These are phyloP conservation scores for Bryconaethiops microstoma DNA, from an alignment of 2,797 vertebrate species.

Conservation along the genomic window DNA sequence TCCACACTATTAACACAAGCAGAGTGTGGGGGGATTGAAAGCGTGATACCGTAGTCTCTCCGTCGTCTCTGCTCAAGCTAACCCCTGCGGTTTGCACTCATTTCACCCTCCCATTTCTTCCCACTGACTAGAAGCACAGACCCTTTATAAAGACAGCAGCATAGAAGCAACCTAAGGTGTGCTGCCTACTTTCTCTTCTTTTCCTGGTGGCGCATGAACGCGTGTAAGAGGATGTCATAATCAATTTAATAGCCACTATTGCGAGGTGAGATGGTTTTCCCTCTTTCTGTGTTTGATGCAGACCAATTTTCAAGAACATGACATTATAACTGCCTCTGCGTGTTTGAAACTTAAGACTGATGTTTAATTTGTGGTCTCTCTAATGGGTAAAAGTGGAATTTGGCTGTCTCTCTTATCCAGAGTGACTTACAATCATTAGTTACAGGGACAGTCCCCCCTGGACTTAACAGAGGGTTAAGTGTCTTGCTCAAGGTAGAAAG, in stretches of 20 bases:
- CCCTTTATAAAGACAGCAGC: slow-evolving; percentile 53
- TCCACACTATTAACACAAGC: slow-evolving; percentile 46
- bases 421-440: too few species aligned
- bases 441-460: too few species aligned
- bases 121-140: slow-evolving; percentile 36
- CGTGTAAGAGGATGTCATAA: slow-evolving; percentile 64
- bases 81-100: slow-evolving; percentile 31
- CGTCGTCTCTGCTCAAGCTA: neutral
- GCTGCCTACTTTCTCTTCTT: slow-evolving; percentile 54
- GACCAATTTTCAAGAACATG: slow-evolving; percentile 62
- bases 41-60: slow-evolving; percentile 49
- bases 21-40: slow-evolving; percentile 26
- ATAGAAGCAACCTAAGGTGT: slow-evolving; percentile 41
- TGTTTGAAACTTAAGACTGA: slow-evolving; percentile 60
- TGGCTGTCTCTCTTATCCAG: too few species aligned
- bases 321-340: slow-evolving; percentile 62
- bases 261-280: slow-evolving; percentile 55
- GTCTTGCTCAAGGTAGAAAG: too few species aligned
- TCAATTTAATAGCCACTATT: slow-evolving; percentile 64
- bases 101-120: slow-evolving; percentile 47
- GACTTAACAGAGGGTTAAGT: too few species aligned
- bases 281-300: slow-evolving; percentile 56
- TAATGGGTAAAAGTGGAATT: too few species aligned
- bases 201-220: slow-evolving; percentile 51
- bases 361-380: slow-evolving; percentile 51